Evolutionary conservation across 2,888 invertebrate genomes (phyloP), one percentile per base, ranked within the genome.

Genomic region (Ophion ventricosus): DNA sequence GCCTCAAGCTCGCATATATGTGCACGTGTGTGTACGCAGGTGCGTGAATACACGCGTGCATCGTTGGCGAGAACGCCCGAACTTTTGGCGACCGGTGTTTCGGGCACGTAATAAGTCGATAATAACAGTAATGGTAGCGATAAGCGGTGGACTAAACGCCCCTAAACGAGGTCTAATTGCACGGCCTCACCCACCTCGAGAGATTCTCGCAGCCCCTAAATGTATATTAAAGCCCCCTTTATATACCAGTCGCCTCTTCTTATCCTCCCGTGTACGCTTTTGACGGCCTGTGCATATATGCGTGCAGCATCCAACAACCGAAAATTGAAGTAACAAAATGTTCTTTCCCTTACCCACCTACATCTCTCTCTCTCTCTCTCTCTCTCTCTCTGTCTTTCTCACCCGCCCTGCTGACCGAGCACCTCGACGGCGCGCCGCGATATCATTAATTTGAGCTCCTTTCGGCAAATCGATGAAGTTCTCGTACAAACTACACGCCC

Each of bases 161-260:
- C 89, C 89, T 92, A 93, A 93, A 93, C 91, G 92, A 92, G 92
- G 90, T 88, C 91, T 93, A 93, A 93, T 93, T 93, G 91, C 88
- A 90, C 87, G 82, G 81, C 76, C 84, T 86, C 83, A 85, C 83
- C 86, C 84, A 83, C 83, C 83, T 69, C 69, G 67, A 57, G 17
- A 75, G 73, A 82, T 77, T 82, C 76, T 54, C 69, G 56, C 43
- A 59, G 69, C 67, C 72, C 72, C 35, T 56, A 74, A 72, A 29
- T 20, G 80, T 67, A 59, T 77, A 73, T 80, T 67, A 80, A 72
- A 63, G 23, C 56, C 76, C 76, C 14, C 35, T 63, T 61, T 54
- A n/a, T 56, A 17, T 54, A 40, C 61, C 67, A 14, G 25, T 63
- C 70, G 20, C 57, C 40, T 57, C 61, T 63, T 29, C 29, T 56